phyloP scores from a whole-genome alignment of 2,888 invertebrate genomes.

The Zygogramma bicolorata region DNA sequence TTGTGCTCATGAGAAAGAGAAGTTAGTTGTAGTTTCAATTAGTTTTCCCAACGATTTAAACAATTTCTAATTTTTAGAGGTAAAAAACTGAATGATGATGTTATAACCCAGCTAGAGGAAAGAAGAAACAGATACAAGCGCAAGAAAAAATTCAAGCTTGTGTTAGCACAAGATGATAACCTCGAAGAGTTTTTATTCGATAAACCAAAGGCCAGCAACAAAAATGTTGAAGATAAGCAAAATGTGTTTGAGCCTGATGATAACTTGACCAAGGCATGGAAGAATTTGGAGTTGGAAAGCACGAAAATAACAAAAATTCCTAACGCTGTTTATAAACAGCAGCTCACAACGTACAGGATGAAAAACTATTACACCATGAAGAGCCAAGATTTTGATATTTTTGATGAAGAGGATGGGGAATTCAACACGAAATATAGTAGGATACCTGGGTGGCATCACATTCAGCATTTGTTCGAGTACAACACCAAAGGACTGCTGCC shows the following conservation, averaged over 20 bases:
- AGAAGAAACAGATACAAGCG: slow-evolving; percentile 57
- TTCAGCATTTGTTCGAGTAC: slow-evolving; percentile 48
- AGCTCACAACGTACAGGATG: slow-evolving; percentile 37
- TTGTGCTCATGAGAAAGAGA: slow-evolving; percentile 44
- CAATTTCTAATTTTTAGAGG: too few relatives aligned
- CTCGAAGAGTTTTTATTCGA: slow-evolving; percentile 35
- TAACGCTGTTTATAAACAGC: slow-evolving; percentile 42
- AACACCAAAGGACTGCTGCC: slow-evolving; percentile 50
- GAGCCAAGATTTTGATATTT: slow-evolving; percentile 43
- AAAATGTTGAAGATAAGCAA: background rate
- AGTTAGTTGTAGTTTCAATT: slow-evolving; percentile 27
- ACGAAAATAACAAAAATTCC: slow-evolving; percentile 39
- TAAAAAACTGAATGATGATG: slow-evolving; percentile 46
- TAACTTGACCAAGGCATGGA: slow-evolving; percentile 28
- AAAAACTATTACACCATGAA: slow-evolving; percentile 43
- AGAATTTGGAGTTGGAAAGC: slow-evolving; percentile 19
- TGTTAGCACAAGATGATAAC: slow-evolving; percentile 12
- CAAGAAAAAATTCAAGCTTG: slow-evolving; percentile 49
- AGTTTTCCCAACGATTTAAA: too few relatives aligned
- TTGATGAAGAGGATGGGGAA: slow-evolving; percentile 46
- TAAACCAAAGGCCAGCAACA: slow-evolving; percentile 7
- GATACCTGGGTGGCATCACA: slow-evolving; percentile 47
- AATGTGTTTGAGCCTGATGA: slow-evolving; percentile 23
- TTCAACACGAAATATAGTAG: slow-evolving; percentile 47
- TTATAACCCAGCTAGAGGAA: slow-evolving; percentile 55